phyloP scores from a whole-genome alignment of 2,113 vertebrate species.

The Melanerpes formicivorus region DNA sequence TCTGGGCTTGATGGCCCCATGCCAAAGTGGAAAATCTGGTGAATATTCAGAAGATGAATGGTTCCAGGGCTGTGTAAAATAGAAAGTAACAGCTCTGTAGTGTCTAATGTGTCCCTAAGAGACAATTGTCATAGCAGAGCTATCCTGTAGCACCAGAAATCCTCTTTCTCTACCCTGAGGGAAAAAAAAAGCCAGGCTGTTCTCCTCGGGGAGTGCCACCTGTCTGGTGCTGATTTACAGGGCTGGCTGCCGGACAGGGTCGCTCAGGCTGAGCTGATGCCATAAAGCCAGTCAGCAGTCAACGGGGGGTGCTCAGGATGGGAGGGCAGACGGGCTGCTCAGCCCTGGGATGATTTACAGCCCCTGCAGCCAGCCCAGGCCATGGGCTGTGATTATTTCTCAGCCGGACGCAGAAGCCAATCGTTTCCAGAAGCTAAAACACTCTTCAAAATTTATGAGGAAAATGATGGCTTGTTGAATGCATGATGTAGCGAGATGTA shows the following conservation, averaged over 20 bases:
- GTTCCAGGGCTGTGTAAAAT: not conserved
- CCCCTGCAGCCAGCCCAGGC: constrained; percentile 51
- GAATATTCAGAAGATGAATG: not conserved
- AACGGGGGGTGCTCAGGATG: not conserved
- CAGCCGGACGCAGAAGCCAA: constrained; percentile 52
- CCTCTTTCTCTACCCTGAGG: not conserved
- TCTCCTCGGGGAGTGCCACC: not conserved
- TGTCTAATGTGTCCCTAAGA: not conserved
- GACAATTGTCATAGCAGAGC: not conserved
- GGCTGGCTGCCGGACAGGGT: not conserved
- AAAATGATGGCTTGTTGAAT: constrained; percentile 74
- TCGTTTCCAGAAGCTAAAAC: constrained; percentile 60
- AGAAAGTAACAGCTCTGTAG: not conserved
- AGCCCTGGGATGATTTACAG: constrained; percentile 66
- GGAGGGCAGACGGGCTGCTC: not conserved
- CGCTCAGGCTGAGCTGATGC: not conserved
- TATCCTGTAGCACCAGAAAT: not conserved
- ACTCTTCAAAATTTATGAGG: constrained; percentile 73
- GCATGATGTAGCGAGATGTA: constrained; percentile 70
- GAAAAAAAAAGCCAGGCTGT: not conserved
- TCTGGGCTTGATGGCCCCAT: accelerated
- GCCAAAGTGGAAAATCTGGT: not conserved
- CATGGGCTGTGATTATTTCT: constrained; percentile 60
- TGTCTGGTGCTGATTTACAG: constrained; percentile 54
- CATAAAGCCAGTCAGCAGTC: constrained; percentile 45